A percentile compares a stretch with the other conserved stretches of the same genome.
Evolutionary conservation across 2,113 vertebrate species (phyloP).

Genomic region (Amia ocellicauda): DNA sequence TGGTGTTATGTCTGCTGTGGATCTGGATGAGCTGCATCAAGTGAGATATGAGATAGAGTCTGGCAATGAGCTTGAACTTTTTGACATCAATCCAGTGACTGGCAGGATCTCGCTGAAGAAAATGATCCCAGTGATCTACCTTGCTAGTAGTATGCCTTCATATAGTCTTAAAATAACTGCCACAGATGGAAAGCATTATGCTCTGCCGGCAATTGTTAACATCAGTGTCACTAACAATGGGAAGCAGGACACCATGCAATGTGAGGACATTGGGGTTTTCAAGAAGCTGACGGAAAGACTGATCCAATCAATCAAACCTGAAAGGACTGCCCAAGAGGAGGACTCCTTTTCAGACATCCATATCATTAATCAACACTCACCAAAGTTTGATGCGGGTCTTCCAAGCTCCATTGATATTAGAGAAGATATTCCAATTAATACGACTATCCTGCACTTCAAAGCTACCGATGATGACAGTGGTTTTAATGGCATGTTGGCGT

Average conservation of each 20-base stretch:
- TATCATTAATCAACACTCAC: conserved; percentile 79
- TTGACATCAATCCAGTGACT: conserved; percentile 73
- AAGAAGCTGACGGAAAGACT: conserved; percentile 80
- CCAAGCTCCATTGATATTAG: conserved; percentile 79
- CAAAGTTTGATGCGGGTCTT: conserved; percentile 75
- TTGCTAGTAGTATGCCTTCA: conserved; percentile 38
- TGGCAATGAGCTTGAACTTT: conserved; percentile 81
- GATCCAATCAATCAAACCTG: conserved; percentile 77
- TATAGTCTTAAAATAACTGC: conserved; percentile 80
- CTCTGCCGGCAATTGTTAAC: conserved; percentile 75
- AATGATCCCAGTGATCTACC: conserved; percentile 56
- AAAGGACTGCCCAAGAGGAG: conserved; percentile 67
- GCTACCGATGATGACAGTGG: conserved; percentile 79
- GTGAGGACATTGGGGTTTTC: conserved; percentile 80
- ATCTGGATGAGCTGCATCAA: conserved; percentile 87
- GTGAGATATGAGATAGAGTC: conserved; percentile 79
- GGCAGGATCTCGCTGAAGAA: conserved; percentile 73
- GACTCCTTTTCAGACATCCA: conserved; percentile 74
- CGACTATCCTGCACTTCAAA: conserved; percentile 71
- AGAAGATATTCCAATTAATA: conserved; percentile 71
- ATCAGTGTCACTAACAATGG: conserved; percentile 70
- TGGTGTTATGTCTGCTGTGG: conserved; percentile 79
- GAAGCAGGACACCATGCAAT: conserved; percentile 62
- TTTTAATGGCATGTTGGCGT: conserved; percentile 83
- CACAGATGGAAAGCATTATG: conserved; percentile 78